Percentiles rank a stretch among this genome's conserved stretches.
These are phyloP conservation scores for Galaxea fascicularis DNA, from an alignment of 92 coral and sea anemone genomes.

Conservation along the genomic window DNA sequence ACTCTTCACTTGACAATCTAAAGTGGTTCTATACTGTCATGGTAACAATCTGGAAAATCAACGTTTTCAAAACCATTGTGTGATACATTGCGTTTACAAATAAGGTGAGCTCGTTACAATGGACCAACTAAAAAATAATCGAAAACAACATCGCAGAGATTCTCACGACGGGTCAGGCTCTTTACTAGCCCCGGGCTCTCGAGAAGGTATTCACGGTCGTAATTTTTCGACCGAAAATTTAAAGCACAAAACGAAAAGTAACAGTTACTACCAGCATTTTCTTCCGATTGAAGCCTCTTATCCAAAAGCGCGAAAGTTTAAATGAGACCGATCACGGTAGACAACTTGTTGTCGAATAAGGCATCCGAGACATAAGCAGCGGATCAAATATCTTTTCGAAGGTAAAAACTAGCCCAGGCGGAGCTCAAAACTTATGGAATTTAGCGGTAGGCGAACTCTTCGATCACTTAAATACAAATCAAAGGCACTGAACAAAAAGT, in stretches of 20 bases:
- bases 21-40: no score
- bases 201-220: constrained; percentile 14
- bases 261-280: background rate
- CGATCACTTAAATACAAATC: constrained; percentile 7
- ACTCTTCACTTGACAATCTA: no score
- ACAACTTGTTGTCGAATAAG: background rate
- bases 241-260: background rate
- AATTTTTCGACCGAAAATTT: constrained; percentile 5
- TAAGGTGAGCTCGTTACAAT: no score
- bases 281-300: background rate
- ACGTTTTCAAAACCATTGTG: no score
- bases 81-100: no score
- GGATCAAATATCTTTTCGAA: constrained; percentile 15
- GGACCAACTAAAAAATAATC: no score
- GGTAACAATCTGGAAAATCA: no score
- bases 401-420: constrained; percentile 2
- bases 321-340: constrained; percentile 12
- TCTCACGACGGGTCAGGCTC: constrained; percentile 6
- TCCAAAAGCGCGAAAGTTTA: constrained; percentile 22
- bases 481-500: constrained; percentile 23
- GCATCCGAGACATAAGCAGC: background rate
- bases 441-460: constrained; percentile 6
- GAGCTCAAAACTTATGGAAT: constrained; percentile 18
- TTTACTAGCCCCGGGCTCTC: constrained; percentile 16
- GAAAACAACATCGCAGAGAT: constrained; percentile 30